Percentiles rank a stretch among this genome's conserved stretches.
phyloP scores from a whole-genome alignment of 2,797 vertebrate genomes.

The Botia almorhae region DNA sequence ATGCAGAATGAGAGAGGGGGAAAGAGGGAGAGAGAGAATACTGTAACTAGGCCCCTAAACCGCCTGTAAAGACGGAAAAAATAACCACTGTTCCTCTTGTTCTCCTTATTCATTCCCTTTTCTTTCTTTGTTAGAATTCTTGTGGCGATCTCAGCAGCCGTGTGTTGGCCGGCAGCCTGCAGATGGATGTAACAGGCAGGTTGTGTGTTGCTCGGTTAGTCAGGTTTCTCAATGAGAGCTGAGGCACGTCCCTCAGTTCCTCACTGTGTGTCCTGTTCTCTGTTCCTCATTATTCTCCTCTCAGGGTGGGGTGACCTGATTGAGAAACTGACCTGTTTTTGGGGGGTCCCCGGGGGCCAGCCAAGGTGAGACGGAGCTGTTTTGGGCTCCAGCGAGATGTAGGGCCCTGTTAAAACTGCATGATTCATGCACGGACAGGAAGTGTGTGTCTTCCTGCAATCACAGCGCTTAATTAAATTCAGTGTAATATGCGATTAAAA shows the following conservation, averaged over 20 bases:
- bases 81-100: slow-evolving; percentile 48
- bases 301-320: slow-evolving; percentile 36
- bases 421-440: slow-evolving; percentile 10
- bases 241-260: slow-evolving; percentile 5
- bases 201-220: slow-evolving; percentile 15
- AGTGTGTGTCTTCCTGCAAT: neutral
- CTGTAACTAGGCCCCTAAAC: slow-evolving; percentile 44
- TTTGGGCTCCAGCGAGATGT: slow-evolving; percentile 21
- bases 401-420: slow-evolving; percentile 10
- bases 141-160: slow-evolving; percentile 31
- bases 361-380: slow-evolving; percentile 45
- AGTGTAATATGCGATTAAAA: neutral
- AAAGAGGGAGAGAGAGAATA: slow-evolving; percentile 29
- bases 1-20: slow-evolving; percentile 4
- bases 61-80: slow-evolving; percentile 48
- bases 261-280: slow-evolving; percentile 11
- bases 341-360: slow-evolving; percentile 2
- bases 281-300: slow-evolving; percentile 20
- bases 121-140: slow-evolving; percentile 33
- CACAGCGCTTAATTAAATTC: neutral
- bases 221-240: slow-evolving; percentile 13
- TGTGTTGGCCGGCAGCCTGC: slow-evolving; percentile 8
- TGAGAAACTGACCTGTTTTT: slow-evolving; percentile 21
- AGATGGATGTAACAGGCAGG: neutral
- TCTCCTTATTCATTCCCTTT: slow-evolving; percentile 11